Evolutionary conservation across 1,140 invertebrate species (phyloP), one percentile per base, ranked within the genome.

Genomic region (Fopius arisanus): DNA sequence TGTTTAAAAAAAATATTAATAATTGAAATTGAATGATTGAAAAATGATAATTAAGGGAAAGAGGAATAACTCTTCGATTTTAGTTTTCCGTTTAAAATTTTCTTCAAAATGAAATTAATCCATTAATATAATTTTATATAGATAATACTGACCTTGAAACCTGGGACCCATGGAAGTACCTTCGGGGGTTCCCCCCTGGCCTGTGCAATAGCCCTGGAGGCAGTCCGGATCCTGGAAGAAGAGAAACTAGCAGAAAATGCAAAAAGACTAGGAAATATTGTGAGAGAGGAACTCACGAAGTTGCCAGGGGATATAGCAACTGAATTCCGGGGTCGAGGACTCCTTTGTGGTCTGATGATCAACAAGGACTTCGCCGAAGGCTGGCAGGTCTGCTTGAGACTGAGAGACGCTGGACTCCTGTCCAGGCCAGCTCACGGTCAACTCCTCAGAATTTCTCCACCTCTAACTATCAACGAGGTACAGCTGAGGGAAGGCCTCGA

Each of bases 101-200:
- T n/a, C n/a, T n/a, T n/a, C n/a, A n/a, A n/a, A n/a, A n/a, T n/a
- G n/a, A n/a, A n/a, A n/a, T n/a, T n/a, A n/a, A n/a, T n/a, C n/a
- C n/a, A n/a, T n/a, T n/a, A n/a, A n/a, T n/a, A n/a, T n/a, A n/a
- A n/a, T n/a, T n/a, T n/a, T n/a, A 43, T 59, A 16, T 26, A 92
- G 75, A 89, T 95, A 14, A 95, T 95, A 90, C 76, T 92, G n/a
- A 90, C 89, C 33, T 90, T 96, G 51, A 89, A 92, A 75, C 92
- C 93, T n/a, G 94, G 94, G 29, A 90, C 93, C 67, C 95, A 96
- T 82, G 95, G 95, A 29, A 95, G 94, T 2, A 96, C 95, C 1
- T 96, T 93, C 81, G 95, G 95, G 16, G 95, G 95, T 10, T 96
- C 95, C 88, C 94, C 95, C 1, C 82, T 96, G 10, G 94, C 92